These are phyloP conservation scores for Drepana falcataria DNA, from an alignment of 2,888 invertebrate species.

Conservation along the genomic window DNA sequence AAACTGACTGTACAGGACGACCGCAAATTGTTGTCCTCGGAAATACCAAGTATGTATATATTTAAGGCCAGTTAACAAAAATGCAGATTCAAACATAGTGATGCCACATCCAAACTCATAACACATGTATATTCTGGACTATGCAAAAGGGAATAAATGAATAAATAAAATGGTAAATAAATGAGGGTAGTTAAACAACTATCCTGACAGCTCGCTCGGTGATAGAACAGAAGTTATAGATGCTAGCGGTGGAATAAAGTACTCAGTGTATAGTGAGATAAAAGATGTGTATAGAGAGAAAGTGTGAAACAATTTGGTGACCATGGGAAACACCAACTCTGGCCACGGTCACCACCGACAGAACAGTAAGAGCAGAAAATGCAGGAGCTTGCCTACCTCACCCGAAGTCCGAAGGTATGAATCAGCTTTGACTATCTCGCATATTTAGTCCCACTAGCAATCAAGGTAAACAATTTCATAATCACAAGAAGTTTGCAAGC, in stretches of 20 bases:
- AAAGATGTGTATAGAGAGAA: slow-evolving; percentile 15
- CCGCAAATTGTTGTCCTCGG: slow-evolving; percentile 13
- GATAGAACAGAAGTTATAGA: not conserved
- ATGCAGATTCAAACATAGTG: not conserved
- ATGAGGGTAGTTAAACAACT: not conserved
- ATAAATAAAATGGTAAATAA: too few species aligned
- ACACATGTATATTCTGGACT: too few species aligned
- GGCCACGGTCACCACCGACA: slow-evolving; percentile 59
- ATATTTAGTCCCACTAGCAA: too few species aligned
- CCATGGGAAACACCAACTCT: slow-evolving; percentile 70
- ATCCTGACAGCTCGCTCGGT: not conserved
- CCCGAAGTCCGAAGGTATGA: slow-evolving; percentile 86
- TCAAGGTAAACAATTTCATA: too few species aligned
- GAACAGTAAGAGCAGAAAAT: slow-evolving; percentile 76
- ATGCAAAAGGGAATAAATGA: too few species aligned
- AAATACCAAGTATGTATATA: not conserved
- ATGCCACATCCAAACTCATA: not conserved
- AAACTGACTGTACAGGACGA: slow-evolving; percentile 2
- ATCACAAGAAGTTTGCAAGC: too few species aligned
- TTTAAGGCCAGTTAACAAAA: not conserved
- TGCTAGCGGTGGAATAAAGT: slow-evolving; percentile 5
- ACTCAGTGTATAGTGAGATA: slow-evolving; percentile 14
- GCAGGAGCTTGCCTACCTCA: slow-evolving; percentile 87
- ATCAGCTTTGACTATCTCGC: too few species aligned
- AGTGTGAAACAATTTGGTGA: slow-evolving; percentile 19